Conservation (phyloP, 1,140 invertebrate genomes). For the Augochlora pura region DNA sequence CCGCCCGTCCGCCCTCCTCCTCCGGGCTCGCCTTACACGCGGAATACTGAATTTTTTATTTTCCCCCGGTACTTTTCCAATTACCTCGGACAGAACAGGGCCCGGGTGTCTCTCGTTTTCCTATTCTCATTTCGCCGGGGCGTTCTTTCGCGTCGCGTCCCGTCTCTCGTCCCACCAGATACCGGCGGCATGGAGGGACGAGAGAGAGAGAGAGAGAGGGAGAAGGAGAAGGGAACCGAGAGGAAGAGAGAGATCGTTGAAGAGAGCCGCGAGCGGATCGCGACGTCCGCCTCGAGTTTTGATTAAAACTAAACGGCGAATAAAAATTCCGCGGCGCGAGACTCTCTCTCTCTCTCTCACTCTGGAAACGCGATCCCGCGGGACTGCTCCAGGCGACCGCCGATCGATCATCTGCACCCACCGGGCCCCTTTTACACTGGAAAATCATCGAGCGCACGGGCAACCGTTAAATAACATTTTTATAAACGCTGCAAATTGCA, state of each 20-base stretch:
- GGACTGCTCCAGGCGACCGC: background rate
- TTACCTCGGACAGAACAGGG: slow-evolving; percentile 32
- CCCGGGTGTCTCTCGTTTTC: slow-evolving; percentile 36
- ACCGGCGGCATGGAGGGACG: too few species aligned
- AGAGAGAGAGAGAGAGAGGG: too few species aligned
- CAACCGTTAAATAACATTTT: too few species aligned
- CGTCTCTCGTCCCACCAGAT: too few species aligned
- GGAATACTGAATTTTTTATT: slow-evolving; percentile 39
- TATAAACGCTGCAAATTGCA: too few species aligned
- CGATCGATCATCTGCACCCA: too few species aligned
- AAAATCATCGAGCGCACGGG: too few species aligned
- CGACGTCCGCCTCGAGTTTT: slow-evolving; percentile 41
- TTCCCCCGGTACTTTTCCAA: slow-evolving; percentile 42
- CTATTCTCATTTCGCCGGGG: slow-evolving; percentile 33
- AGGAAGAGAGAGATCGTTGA: slow-evolving; percentile 15
- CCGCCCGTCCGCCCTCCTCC: background rate
- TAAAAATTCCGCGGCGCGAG: slow-evolving; percentile 34
- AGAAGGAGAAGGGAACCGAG: too few species aligned
- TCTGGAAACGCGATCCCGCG: background rate
- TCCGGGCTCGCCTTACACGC: slow-evolving; percentile 16
- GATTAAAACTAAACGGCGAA: slow-evolving; percentile 50
- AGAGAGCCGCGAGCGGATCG: slow-evolving; percentile 30
- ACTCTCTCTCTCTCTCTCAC: too few species aligned
- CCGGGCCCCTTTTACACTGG: too few species aligned
- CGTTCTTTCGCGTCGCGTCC: too few species aligned